Conservation (phyloP, 2,113 vertebrate species). For the Xyrauchen texanus region DNA sequence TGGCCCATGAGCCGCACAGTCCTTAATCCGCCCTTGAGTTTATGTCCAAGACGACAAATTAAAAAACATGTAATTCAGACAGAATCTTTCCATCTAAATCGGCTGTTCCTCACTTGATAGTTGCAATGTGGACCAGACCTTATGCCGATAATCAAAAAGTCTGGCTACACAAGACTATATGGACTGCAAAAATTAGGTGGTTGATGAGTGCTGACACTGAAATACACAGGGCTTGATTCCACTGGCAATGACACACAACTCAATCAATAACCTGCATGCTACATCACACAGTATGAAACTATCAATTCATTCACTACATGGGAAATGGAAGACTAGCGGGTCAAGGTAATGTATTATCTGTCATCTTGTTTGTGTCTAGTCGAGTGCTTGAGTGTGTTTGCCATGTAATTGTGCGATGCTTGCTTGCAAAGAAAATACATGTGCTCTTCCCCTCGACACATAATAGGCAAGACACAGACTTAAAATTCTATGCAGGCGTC, state of each 20-base stretch:
- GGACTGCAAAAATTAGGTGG: background rate
- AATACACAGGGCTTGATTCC: background rate
- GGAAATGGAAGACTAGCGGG: conserved; percentile 5
- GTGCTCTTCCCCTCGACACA: conserved; percentile 18
- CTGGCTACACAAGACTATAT: no score
- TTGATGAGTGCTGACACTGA: background rate
- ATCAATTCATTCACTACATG: background rate
- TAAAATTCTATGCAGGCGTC: conserved; percentile 70
- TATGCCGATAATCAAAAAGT: no score
- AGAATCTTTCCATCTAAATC: no score
- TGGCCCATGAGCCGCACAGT: no score
- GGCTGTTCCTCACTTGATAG: no score
- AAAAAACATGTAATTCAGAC: no score
- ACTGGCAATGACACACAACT: background rate
- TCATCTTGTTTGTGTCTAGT: background rate
- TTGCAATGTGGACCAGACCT: no score
- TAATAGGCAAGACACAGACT: conserved; percentile 63
- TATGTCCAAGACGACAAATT: no score
- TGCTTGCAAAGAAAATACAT: conserved; percentile 8
- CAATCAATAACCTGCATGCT: conserved; percentile 2
- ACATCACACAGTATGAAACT: background rate
- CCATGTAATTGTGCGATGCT: conserved; percentile 2
- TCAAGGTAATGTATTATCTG: background rate
- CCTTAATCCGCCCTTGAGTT: no score
- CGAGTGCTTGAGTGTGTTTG: conserved; percentile 5